These are phyloP conservation scores for Lagodon rhomboides DNA, from an alignment of 2,797 vertebrate species.

Conservation along the genomic window DNA sequence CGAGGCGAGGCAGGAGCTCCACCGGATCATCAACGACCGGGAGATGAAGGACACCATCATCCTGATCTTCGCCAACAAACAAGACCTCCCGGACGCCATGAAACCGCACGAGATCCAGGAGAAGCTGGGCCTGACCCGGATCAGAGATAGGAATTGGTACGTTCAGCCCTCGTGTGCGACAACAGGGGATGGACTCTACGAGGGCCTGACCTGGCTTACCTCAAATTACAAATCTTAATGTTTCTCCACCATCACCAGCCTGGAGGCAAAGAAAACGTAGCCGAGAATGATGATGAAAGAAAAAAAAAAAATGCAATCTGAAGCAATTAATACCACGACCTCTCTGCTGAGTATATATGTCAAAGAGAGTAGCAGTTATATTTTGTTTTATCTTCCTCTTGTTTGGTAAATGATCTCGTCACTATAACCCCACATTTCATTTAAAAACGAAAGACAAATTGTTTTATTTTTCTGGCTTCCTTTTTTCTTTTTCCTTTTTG, in stretches of 20 bases:
- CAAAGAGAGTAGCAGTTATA: conserved; percentile 80
- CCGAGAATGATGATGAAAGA: conserved; percentile 53
- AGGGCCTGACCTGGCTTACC: conserved; percentile 99
- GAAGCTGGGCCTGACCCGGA: conserved; percentile 98
- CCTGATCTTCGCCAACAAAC: conserved; percentile 99
- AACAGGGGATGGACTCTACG: conserved; percentile 96
- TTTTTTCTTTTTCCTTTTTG: conserved; percentile 29
- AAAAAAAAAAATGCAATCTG: conserved; percentile 69
- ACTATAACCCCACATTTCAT: conserved; percentile 78
- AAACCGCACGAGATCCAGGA: conserved; percentile 99
- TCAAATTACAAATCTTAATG: conserved; percentile 99
- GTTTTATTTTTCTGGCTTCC: conserved; percentile 62
- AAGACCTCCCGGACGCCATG: conserved; percentile 98
- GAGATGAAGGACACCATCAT: conserved; percentile 99
- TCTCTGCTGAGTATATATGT: conserved; percentile 85
- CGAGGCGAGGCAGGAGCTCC: conserved; percentile 97
- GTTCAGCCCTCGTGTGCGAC: conserved; percentile 98
- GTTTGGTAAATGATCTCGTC: conserved; percentile 70
- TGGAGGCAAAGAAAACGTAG: conserved; percentile 71
- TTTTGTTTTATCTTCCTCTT: conserved; percentile 62
- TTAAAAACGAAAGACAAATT: conserved; percentile 62
- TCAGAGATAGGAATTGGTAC: conserved; percentile 99
- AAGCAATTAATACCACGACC: conserved; percentile 84
- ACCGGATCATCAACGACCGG: conserved; percentile 98
- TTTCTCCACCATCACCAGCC: conserved; percentile 60